Base-by-base conservation (phyloP, 2,888 invertebrate genomes). In the Leucozona laternaria region DNA sequence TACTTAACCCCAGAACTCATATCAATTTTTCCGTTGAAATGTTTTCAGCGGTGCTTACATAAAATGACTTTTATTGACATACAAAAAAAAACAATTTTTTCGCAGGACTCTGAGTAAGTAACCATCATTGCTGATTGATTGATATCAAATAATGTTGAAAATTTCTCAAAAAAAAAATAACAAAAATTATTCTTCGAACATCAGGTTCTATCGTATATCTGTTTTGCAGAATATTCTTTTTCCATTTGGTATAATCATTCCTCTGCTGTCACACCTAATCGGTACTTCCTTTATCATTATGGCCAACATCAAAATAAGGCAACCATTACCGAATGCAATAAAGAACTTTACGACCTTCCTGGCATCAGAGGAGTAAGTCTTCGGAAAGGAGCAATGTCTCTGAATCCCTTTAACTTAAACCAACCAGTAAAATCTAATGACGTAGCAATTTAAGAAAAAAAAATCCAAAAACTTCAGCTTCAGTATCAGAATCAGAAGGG, bases 391-490 rank as follows among this genome's bases (percentile, higher is more conserved):
- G 43, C n/a, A 6, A 53, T 55, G 20, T 55, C 55, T 40, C 25
- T 13, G 13, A 37, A 28, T 60, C 58, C 13, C 37, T 40, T 60
- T 40, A 73, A 25, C 37, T n/a, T 22, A 17, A 73, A 50, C 50
- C 43, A 22, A 37, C 48, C 4, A 20, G 50, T 73, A 37, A 45
- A 62, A 64, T 31, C 64, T 76, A 66, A 76, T 43, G 64, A 34
- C 20, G 34, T 25, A 28, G 31, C 43, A 66, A 66, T 64, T 76
- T 55, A 37, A 64, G 25, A 62, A 40, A 50, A 72, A 73, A 22
- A 15, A 57, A 28, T 20, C 66, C 40, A 25, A 50, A 77, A 82
- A 78, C 15, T 72, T 60, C 73, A 37, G 66, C 77, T 72, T 72
- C 48, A 66, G 55, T 57, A 66, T 60, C 73, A 37, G 66, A 72